A percentile compares a stretch with the other conserved stretches of the same genome.
Evolutionary conservation across 2,797 vertebrate species (phyloP).

Genomic region (Thalassophryne amazonica): DNA sequence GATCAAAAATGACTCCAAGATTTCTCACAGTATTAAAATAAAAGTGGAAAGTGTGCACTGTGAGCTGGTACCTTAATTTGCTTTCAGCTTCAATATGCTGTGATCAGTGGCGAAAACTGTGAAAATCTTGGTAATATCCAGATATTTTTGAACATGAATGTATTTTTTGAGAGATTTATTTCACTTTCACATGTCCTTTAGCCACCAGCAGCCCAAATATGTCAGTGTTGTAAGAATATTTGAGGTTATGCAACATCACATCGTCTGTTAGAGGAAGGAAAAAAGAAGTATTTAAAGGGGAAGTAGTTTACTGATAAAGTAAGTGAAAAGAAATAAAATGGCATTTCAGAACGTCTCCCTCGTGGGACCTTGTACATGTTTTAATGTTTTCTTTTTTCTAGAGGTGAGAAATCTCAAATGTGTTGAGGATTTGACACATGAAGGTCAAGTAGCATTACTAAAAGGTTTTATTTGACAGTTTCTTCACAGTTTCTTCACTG

Average conservation of each 20-base stretch:
- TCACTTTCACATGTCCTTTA: not conserved
- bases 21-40: too few species aligned
- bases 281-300: slow-evolving; percentile 2
- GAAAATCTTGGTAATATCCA: too few species aligned
- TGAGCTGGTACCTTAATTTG: too few species aligned
- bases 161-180: not conserved
- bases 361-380: too few species aligned
- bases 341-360: not conserved
- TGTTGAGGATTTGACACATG: too few species aligned
- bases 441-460: too few species aligned
- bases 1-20: too few species aligned
- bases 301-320: slow-evolving; percentile 15
- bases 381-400: too few species aligned
- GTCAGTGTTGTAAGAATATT: not conserved
- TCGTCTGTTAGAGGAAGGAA: slow-evolving; percentile 52
- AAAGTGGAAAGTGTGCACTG: too few species aligned
- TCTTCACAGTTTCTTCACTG: not conserved
- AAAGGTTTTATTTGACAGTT: not conserved
- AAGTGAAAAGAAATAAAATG: not conserved
- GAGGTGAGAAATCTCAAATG: not conserved
- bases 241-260: slow-evolving; percentile 9
- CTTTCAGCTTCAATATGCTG: too few species aligned
- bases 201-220: not conserved
- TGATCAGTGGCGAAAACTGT: too few species aligned
- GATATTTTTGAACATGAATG: too few species aligned